Evolutionary conservation across 2,113 vertebrate genomes (phyloP), one percentile per base, ranked within the genome.

Genomic region (Pygoscelis adeliae): DNA sequence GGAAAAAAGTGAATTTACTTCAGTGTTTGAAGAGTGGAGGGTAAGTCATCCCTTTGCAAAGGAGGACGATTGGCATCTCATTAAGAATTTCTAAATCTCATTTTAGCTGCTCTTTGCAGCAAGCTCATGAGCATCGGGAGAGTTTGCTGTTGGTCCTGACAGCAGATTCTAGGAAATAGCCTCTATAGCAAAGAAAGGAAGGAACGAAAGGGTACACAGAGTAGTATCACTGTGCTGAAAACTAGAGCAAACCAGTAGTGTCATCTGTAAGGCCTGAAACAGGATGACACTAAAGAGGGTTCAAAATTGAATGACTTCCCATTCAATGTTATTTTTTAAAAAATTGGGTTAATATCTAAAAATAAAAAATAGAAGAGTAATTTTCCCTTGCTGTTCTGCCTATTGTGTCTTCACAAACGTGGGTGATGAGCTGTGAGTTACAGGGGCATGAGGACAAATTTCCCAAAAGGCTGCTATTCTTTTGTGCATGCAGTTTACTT

Each of bases 371-470:
- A 52, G 11, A 79, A 30, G 66, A 85, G 78, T 53, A 34, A 58
- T 90, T 94, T 94, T 80, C 82, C 27, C 53, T 93, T 53, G 30
- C 53, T 80, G 30, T 67, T 96, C 83, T 87, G 9, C 56, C 73
- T 84, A 52, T 95, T 96, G 87, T 96, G 29, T 67, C 84, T 83
- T 88, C 74, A 96, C 87, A 95, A 93, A 94, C 5, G 74, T 85
- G 82, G 49, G 46, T 96, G 95, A 93, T 93, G 90, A 94, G 82
- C 88, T 93, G 78, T 61, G 84, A 93, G 58, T 73, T 87, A 38
- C 50, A 91, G 84, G 62, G 69, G 34, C 71, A 18, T 1, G 56
- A 85, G 70, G 66, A 83, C 53, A 90, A 34, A 80, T 93, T 94
- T 92, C 71, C 47, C 62, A 4, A 73, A 85, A 96, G 42, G 30